phyloP scores from a whole-genome alignment of 2,888 invertebrate genomes.

The Papilio protenor region DNA sequence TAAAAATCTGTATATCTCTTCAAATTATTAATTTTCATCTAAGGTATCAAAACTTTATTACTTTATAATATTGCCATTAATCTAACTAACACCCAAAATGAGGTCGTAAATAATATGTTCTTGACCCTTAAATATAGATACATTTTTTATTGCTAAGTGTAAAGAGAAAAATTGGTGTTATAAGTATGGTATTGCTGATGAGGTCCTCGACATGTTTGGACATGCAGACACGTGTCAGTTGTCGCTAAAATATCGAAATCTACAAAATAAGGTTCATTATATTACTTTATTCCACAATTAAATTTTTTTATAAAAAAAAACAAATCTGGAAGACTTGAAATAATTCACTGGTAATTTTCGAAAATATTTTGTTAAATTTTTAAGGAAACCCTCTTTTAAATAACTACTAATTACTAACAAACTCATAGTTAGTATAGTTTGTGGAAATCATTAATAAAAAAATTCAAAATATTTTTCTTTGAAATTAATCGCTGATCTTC shows the following conservation, averaged over 20 bases:
- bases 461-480: not conserved
- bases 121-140: conserved; percentile 54
- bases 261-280: conserved; percentile 26
- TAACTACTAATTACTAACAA: not conserved
- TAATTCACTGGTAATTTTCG: not conserved
- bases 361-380: not conserved
- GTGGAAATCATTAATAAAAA: not conserved
- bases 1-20: conserved; percentile 55
- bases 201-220: conserved; percentile 30
- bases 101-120: conserved; percentile 56
- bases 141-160: conserved; percentile 69
- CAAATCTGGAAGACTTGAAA: not conserved
- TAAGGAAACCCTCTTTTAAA: not conserved
- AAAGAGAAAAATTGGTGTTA: conserved; percentile 54
- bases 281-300: not conserved
- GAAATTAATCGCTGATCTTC: not conserved
- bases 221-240: not conserved
- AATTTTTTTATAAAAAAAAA: not conserved
- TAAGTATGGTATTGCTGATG: conserved; percentile 37
- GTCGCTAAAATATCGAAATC: conserved; percentile 4
- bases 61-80: conserved; percentile 47
- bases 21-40: conserved; percentile 57
- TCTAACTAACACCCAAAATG: conserved; percentile 53
- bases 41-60: conserved; percentile 71
- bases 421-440: conserved; percentile 1